These are phyloP conservation scores for Oreochromis tanganicae DNA, from an alignment of 2,113 vertebrate species.

Conservation along the genomic window DNA sequence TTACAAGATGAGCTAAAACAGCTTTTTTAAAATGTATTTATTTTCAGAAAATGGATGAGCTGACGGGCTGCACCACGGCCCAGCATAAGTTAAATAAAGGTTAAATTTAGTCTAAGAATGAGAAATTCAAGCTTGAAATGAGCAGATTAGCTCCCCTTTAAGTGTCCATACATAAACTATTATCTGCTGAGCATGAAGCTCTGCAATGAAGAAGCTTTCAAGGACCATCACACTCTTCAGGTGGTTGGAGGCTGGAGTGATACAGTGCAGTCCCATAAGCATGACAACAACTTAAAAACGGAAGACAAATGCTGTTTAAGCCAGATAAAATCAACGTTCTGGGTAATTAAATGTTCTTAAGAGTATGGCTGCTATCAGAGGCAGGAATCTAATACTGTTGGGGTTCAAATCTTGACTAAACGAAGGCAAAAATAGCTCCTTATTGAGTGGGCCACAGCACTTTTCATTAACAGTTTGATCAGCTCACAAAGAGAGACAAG, in stretches of 20 bases:
- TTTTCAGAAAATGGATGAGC: neutral
- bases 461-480: neutral
- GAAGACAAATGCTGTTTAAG: neutral
- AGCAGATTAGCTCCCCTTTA: neutral
- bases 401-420: neutral
- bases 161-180: neutral
- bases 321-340: neutral
- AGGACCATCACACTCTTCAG: neutral
- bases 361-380: neutral
- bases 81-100: neutral
- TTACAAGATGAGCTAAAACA: neutral
- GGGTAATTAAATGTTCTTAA: neutral
- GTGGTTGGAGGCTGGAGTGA: neutral
- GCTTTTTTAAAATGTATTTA: neutral
- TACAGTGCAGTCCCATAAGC: neutral
- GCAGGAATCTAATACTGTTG: neutral
- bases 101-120: neutral
- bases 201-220: neutral
- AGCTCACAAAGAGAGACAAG: neutral
- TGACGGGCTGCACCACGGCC: neutral
- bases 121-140: neutral
- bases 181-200: neutral
- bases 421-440: neutral
- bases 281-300: neutral
- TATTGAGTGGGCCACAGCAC: neutral